phyloP scores from a whole-genome alignment of 1,140 invertebrate genomes.

The Drosophila bocki region DNA sequence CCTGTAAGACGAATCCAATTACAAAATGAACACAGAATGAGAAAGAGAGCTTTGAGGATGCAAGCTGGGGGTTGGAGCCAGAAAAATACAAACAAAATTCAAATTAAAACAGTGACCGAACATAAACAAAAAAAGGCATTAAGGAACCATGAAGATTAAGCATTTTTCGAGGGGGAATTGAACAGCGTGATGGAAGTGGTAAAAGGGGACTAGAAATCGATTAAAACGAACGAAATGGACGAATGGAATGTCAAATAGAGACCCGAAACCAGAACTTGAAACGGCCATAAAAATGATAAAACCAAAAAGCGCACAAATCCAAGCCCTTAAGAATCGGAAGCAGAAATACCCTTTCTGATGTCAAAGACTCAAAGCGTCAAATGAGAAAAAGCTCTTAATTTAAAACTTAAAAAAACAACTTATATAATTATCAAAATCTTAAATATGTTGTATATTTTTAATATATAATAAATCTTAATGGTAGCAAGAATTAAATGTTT shows the following conservation, averaged over 20 bases:
- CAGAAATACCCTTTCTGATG: neutral
- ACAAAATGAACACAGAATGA: constrained; percentile 44
- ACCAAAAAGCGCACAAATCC: neutral
- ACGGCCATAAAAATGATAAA: constrained; percentile 68
- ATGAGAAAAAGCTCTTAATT: too few species aligned
- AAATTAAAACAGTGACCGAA: constrained; percentile 60
- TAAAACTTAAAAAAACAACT: too few species aligned
- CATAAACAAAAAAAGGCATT: constrained; percentile 64
- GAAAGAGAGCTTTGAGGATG: neutral
- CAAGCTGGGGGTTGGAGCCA: constrained; percentile 10
- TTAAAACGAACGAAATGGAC: constrained; percentile 72
- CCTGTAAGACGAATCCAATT: constrained; percentile 63
- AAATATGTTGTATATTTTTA: too few species aligned
- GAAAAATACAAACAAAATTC: constrained; percentile 60
- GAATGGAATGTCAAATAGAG: constrained; percentile 72
- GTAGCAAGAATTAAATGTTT: too few species aligned
- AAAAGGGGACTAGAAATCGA: constrained; percentile 61
- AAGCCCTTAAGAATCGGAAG: neutral
- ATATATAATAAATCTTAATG: too few species aligned
- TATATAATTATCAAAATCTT: too few species aligned
- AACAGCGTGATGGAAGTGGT: neutral
- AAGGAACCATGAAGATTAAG: constrained; percentile 46
- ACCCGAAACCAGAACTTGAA: constrained; percentile 32
- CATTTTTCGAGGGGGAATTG: constrained; percentile 2
- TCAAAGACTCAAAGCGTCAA: too few species aligned